Base-by-base conservation (phyloP, 2,113 vertebrate species). In the Mormyrus lacerda region DNA sequence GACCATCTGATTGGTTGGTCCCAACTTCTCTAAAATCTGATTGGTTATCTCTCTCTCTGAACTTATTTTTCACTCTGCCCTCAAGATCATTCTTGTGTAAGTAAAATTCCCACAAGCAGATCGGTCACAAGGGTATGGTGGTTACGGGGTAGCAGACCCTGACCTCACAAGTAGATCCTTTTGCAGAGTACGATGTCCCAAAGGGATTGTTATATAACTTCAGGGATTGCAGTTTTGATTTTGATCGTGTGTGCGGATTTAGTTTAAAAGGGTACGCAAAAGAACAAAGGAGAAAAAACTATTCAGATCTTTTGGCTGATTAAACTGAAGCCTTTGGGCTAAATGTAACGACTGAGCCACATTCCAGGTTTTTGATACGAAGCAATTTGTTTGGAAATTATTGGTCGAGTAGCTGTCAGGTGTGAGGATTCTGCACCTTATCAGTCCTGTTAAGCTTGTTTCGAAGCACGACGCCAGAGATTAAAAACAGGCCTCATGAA, bases 401-500 rank as follows among this genome's bases (percentile, higher is more conserved):
- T 69, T 53, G 35, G 7, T 31, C 19, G 10, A 27, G 27, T 39
- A 11, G n/a, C 17, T 51, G 61, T 50, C 47, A 24, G 88, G 76
- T 69, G 19, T 8, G 11, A 87, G 27, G 50, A 53, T 9, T 73
- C 87, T 42, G 13, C 9, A 51, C 31, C 88, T 39, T 88, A 51
- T 79, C 69, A 27, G 45, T 35, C 31, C 76, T 87, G 45, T 88
- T 88, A 65, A 88, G 9, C 21, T 21, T 88, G 24, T 50, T 90
- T 84, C 85, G 90, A 93, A 91, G 92, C 92, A 55, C 90, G 82
- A 44, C 89, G 84, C 85, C 87, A 50, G 90, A 88, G 88, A 86
- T 61, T 88, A 45, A 88, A 73, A 50, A 51, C 65, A 76, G 13
- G 44, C 48, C n/a, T 82, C 69, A 11, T 91, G 88, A 90, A 92